These are phyloP conservation scores for Cliona cf. orientalis DNA, from an alignment of 37 sponge, comb jelly and placozoan species.

Conservation along the genomic window DNA sequence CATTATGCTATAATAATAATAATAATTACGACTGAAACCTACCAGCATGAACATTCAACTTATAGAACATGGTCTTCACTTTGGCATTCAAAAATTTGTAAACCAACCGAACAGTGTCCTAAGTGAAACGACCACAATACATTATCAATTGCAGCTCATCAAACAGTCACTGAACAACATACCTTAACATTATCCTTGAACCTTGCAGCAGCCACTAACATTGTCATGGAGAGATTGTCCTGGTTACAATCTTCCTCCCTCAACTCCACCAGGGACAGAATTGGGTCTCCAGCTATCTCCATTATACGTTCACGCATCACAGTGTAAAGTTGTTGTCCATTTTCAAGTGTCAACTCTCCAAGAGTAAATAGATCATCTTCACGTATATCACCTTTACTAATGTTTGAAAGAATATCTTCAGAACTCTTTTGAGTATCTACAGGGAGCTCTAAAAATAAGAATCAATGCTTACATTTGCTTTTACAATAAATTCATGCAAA, in stretches of 20 bases:
- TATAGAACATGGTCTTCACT: constrained; percentile 74
- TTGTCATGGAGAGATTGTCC: not conserved
- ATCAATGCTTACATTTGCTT: too few species aligned
- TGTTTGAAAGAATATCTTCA: not conserved
- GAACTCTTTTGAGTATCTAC: too few species aligned
- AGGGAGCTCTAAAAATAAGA: constrained; percentile 20
- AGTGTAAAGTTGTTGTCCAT: constrained; percentile 23
- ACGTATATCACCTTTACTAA: not conserved
- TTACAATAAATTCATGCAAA: too few species aligned
- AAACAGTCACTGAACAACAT: not conserved
- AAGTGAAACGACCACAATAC: not conserved
- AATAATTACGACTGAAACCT: not conserved
- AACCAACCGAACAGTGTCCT: constrained; percentile 59
- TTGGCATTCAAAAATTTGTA: constrained; percentile 45
- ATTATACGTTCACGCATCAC: constrained; percentile 35
- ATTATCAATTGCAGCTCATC: not conserved
- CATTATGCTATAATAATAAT: not conserved
- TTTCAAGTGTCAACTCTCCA: constrained; percentile 23
- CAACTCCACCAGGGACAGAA: constrained; percentile 43
- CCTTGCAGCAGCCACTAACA: constrained; percentile 28
- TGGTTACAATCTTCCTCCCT: constrained; percentile 3
- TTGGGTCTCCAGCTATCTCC: constrained; percentile 32
- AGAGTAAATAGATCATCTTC: constrained; percentile 46
- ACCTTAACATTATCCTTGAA: constrained; percentile 54
- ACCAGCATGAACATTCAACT: constrained; percentile 90